Conservation (phyloP, 2,797 vertebrate species). For the Sphaeramia orbicularis region DNA sequence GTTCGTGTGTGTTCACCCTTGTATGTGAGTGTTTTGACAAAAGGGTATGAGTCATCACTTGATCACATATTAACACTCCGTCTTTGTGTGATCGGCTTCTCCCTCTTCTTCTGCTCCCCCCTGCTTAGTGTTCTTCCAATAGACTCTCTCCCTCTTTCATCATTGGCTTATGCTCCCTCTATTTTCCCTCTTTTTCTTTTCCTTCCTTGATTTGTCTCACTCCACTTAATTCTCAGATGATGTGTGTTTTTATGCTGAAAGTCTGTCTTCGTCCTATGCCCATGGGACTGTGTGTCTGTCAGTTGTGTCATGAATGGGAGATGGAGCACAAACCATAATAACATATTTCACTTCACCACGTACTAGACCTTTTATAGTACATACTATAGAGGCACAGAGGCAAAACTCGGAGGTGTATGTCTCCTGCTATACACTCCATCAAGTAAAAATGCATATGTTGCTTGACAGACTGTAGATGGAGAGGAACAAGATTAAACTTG, state of each 20-base stretch:
- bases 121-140: slow-evolving; percentile 1
- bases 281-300: slow-evolving; percentile 14
- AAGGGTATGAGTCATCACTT: slow-evolving; percentile 68
- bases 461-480: too few relatives aligned
- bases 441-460: too few relatives aligned
- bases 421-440: too few relatives aligned
- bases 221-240: slow-evolving; percentile 4
- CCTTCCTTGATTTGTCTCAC: slow-evolving; percentile 26
- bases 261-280: slow-evolving; percentile 12
- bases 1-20: slow-evolving; percentile 1
- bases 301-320: slow-evolving; percentile 13
- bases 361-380: too few relatives aligned
- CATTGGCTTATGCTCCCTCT: slow-evolving; percentile 1
- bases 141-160: slow-evolving; percentile 12
- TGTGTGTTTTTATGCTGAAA: slow-evolving; percentile 16
- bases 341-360: slow-evolving; percentile 19
- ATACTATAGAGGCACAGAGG: too few relatives aligned
- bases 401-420: too few relatives aligned
- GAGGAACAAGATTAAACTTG: too few relatives aligned
- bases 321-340: slow-evolving; percentile 1
- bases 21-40: slow-evolving; percentile 39
- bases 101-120: slow-evolving; percentile 24
- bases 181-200: slow-evolving; percentile 13
- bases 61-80: slow-evolving; percentile 63
- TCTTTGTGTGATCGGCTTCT: slow-evolving; percentile 38